A percentile compares a stretch with the other conserved stretches of the same genome.
Evolutionary conservation across 2,888 invertebrate species (phyloP).

Genomic region (Linnaemya vulpina): DNA sequence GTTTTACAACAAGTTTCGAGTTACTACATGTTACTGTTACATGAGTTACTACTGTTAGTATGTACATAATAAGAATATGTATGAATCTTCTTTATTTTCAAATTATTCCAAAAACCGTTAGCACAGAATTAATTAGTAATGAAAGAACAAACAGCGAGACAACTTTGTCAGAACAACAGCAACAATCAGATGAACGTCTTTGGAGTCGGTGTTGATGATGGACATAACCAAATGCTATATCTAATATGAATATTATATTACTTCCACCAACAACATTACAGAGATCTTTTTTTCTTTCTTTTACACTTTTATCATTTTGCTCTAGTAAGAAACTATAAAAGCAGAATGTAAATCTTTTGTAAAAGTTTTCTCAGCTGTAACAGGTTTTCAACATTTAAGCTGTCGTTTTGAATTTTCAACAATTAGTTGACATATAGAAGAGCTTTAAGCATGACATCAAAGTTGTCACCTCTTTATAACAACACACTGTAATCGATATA

Average conservation of each 20-base stretch:
- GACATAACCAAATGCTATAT: slow-evolving; percentile 25
- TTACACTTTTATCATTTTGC: slow-evolving; percentile 8
- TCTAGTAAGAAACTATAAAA: slow-evolving; percentile 70
- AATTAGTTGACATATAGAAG: slow-evolving; percentile 69
- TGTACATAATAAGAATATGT: background rate
- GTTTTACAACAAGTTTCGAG: background rate
- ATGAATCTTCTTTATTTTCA: background rate
- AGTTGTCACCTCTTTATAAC: slow-evolving; percentile 7
- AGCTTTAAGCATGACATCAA: slow-evolving; percentile 65
- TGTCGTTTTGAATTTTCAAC: slow-evolving; percentile 71
- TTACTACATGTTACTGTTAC: background rate
- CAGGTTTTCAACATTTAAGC: slow-evolving; percentile 75
- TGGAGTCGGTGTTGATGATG: slow-evolving; percentile 15
- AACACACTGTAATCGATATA: background rate
- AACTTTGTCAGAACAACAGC: slow-evolving; percentile 13
- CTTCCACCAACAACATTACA: slow-evolving; percentile 11
- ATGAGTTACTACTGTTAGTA: background rate
- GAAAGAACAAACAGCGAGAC: background rate
- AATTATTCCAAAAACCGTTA: slow-evolving; percentile 47
- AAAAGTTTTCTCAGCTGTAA: slow-evolving; percentile 75
- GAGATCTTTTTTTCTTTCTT: background rate
- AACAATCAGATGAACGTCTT: slow-evolving; percentile 15
- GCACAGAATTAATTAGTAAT: slow-evolving; percentile 42
- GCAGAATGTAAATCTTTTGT: slow-evolving; percentile 73
- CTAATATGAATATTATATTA: slow-evolving; percentile 57